These are phyloP conservation scores for Aspiorhynchus laticeps DNA, from an alignment of 2,113 vertebrate species.

Conservation along the genomic window DNA sequence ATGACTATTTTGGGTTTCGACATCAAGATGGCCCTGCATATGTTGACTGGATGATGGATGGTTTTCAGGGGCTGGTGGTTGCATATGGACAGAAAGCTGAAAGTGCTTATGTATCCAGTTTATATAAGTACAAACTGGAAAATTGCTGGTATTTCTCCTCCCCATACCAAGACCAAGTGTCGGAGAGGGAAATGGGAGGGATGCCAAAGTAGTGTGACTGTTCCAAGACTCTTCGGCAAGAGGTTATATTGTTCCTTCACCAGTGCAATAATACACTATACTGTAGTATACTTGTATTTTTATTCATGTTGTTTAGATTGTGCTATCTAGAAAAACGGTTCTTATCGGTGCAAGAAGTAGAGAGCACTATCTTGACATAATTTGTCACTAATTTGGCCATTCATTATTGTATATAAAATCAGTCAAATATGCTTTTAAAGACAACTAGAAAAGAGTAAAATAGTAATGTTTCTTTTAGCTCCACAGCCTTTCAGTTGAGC, in stretches of 20 bases:
- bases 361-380: neutral
- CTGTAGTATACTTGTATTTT: neutral
- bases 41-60: slow-evolving; percentile 44
- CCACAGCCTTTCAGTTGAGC: neutral
- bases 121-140: slow-evolving; percentile 22
- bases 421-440: neutral
- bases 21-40: slow-evolving; percentile 38
- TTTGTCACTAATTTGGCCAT: neutral
- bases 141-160: slow-evolving; percentile 12
- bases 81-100: neutral
- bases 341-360: neutral
- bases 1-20: slow-evolving; percentile 48
- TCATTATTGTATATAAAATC: neutral
- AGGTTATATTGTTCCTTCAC: neutral
- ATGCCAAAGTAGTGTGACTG: neutral
- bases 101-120: slow-evolving; percentile 28
- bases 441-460: neutral
- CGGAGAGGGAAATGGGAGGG: neutral
- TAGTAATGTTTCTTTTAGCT: neutral
- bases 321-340: neutral
- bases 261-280: neutral
- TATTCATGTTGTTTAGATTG: neutral
- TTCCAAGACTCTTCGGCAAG: neutral
- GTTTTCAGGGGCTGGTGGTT: slow-evolving; percentile 46
- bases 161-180: slow-evolving; percentile 15